Evolutionary conservation across 2,888 invertebrate species (phyloP).

Genomic region (Chymomyza procnemis): DNA sequence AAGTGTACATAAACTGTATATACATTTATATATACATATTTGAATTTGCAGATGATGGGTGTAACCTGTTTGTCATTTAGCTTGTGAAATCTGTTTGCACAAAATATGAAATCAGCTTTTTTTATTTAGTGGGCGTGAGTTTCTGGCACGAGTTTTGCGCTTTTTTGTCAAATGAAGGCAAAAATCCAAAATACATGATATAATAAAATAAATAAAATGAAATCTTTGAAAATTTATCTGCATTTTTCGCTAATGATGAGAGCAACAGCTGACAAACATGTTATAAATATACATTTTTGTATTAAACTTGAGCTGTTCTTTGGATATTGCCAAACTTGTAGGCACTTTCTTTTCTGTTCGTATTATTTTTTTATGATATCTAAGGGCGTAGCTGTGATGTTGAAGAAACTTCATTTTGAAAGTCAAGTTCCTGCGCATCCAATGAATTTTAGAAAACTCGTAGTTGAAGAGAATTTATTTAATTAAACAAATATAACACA

Average conservation of each 20-base stretch:
- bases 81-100: slow-evolving; percentile 29
- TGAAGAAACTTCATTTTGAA: no score
- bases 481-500: no score
- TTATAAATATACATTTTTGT: not conserved
- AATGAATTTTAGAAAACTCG: no score
- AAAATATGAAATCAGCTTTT: slow-evolving; percentile 60
- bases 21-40: slow-evolving; percentile 8
- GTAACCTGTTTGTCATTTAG: slow-evolving; percentile 50
- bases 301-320: not conserved
- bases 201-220: not conserved
- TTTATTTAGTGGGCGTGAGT: slow-evolving; percentile 58
- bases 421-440: no score
- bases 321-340: not conserved
- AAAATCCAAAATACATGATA: not conserved
- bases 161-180: slow-evolving; percentile 3
- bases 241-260: not conserved
- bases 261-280: not conserved
- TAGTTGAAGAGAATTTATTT: no score
- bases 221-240: not conserved
- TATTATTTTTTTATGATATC: not conserved
- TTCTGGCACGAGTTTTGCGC: slow-evolving; percentile 30
- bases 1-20: not conserved
- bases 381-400: not conserved
- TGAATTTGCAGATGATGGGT: slow-evolving; percentile 35
- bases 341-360: not conserved